Base-by-base conservation (phyloP, 2,888 invertebrate genomes). In the Liodrosophila aerea region DNA sequence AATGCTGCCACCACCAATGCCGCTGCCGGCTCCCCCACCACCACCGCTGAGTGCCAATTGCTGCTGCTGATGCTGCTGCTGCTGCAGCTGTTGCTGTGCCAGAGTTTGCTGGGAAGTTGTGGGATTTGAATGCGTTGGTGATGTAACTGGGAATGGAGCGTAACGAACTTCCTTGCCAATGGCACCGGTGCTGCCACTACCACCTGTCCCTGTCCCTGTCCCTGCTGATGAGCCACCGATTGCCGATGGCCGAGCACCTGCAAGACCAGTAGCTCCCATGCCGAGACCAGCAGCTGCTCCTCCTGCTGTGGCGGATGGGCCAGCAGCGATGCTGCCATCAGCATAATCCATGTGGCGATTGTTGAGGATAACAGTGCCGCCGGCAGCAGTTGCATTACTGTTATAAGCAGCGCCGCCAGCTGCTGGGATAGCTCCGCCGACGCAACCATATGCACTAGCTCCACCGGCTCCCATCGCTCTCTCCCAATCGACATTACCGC, bases 151-250 rank as follows among this genome's bases (percentile, higher is more conserved):
- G 83, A 92, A 91, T 81, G 91, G 91, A 76, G 91, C 91, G 87
- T 92, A 92, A 80, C 92, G 92, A 57, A 92, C 92, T 87, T 92
- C 92, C 87, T 92, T 92, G 81, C 89, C 89, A 84, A 88, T 87
- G 70, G 88, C 84, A 59, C 90, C 87, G 87, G 89, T 91, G 86
- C 80, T 75, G 71, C 33, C 57, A 57, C 27, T 27, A 50, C 46
- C 46, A 60, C 18, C 22, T 2, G 22, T 16, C 7, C 47, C 37
- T 49, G 67, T 47, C 44, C 54, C 41, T 30, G 45, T 18, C 46
- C 68, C 22, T 45, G 49, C 12, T 29, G 60, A 1, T 22, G 49
- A 33, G 22, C 51, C 64, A 49, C 60, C 66, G 64, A 65, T 46
- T 12, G 7, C 31, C 37, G 50, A 5, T 22, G n/a, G n/a, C 16